These are phyloP conservation scores for Carpatolechia fugitivella DNA, from an alignment of 2,888 invertebrate genomes.

Conservation along the genomic window DNA sequence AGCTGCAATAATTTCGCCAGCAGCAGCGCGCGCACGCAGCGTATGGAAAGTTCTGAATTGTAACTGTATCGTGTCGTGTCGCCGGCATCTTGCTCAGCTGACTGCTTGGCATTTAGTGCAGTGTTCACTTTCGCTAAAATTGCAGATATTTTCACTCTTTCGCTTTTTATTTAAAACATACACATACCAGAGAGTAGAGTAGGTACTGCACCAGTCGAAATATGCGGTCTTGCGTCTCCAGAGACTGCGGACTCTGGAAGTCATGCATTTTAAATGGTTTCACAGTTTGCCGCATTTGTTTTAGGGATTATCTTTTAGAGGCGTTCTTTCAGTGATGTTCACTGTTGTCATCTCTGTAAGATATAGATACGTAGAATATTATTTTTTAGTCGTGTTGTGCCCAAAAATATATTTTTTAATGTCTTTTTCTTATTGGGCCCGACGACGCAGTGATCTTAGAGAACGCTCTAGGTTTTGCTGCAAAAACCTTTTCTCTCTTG, in stretches of 20 bases:
- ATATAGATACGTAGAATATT: too few relatives aligned
- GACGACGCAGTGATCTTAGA: too few relatives aligned
- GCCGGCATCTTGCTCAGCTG: constrained; percentile 6
- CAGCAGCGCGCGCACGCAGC: not conserved
- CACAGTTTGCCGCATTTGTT: too few relatives aligned
- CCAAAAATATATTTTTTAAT: too few relatives aligned
- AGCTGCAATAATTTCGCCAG: not conserved
- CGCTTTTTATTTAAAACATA: not conserved
- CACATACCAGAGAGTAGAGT: not conserved
- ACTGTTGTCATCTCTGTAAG: too few relatives aligned
- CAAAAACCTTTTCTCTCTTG: too few relatives aligned
- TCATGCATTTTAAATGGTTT: not conserved
- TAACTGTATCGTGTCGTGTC: not conserved
- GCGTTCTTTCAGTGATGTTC: too few relatives aligned
- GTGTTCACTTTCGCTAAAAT: constrained; percentile 6
- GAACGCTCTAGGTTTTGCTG: too few relatives aligned
- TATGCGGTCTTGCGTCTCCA: not conserved
- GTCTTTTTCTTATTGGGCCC: too few relatives aligned
- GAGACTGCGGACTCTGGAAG: not conserved
- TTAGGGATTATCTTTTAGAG: too few relatives aligned
- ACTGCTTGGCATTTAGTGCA: constrained; percentile 1
- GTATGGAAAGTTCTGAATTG: constrained; percentile 1
- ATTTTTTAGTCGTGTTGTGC: too few relatives aligned
- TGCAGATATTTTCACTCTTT: not conserved
- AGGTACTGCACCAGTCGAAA: not conserved